phyloP scores from a whole-genome alignment of 2,113 vertebrate genomes.

The Oncorhynchus gorbuscha region DNA sequence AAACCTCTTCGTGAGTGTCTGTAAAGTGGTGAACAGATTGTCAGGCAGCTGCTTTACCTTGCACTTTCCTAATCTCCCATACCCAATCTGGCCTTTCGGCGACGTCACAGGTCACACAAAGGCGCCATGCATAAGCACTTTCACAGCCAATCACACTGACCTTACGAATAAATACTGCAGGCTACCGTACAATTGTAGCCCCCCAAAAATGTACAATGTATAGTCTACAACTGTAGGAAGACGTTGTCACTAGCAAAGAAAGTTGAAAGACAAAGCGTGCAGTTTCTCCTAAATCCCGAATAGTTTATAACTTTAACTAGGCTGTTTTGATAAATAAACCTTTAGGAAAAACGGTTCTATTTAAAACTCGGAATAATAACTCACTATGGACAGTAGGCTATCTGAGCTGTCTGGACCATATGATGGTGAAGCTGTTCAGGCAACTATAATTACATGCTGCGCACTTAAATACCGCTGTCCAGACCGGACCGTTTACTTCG shows the following conservation, averaged over 20 bases:
- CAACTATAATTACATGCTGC: too few species aligned
- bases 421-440: too few species aligned
- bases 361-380: background rate
- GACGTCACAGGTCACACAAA: too few species aligned
- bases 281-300: too few species aligned
- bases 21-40: background rate
- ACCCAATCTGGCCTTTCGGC: background rate
- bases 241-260: too few species aligned
- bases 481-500: too few species aligned
- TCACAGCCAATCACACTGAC: background rate
- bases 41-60: background rate
- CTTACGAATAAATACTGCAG: background rate
- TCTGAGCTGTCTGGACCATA: too few species aligned
- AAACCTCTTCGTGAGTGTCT: background rate
- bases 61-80: constrained; percentile 1
- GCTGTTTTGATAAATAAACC: background rate
- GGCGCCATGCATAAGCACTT: too few species aligned
- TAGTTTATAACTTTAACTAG: background rate
- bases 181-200: background rate
- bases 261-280: too few species aligned
- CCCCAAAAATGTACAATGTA: too few species aligned
- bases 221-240: background rate
- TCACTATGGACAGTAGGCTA: too few species aligned
- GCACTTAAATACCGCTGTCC: too few species aligned
- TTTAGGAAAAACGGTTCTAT: background rate